phyloP scores from a whole-genome alignment of 2,113 vertebrate genomes.

The Xiphophorus couchianus region DNA sequence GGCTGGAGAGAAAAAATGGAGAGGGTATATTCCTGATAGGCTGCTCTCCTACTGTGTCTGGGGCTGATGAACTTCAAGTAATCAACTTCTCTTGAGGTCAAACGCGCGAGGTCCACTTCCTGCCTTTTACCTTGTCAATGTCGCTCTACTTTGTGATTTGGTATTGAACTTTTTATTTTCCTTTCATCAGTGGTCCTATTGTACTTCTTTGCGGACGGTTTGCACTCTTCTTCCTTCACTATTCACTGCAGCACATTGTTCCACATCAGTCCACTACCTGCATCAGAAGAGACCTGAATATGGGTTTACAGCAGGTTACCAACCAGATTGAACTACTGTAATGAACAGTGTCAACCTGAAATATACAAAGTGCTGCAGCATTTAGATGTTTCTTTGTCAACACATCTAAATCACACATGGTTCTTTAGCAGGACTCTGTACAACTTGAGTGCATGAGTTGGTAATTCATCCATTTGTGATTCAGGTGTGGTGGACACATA shows the following conservation, averaged over 20 bases:
- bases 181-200: slow-evolving; percentile 16
- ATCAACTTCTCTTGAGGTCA: slow-evolving; percentile 44
- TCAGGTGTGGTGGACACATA: background rate
- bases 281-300: slow-evolving; percentile 1
- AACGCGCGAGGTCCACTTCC: slow-evolving; percentile 13
- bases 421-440: no score
- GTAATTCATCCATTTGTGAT: background rate
- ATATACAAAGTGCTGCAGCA: no score
- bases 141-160: background rate
- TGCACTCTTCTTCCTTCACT: slow-evolving; percentile 3
- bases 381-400: no score
- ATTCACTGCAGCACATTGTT: slow-evolving; percentile 10
- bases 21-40: slow-evolving; percentile 50
- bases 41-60: slow-evolving; percentile 31
- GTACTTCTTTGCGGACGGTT: slow-evolving; percentile 8
- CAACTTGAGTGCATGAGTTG: no score
- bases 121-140: background rate
- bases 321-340: no score
- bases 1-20: slow-evolving; percentile 37
- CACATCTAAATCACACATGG: no score
- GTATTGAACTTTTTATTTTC: slow-evolving; percentile 6
- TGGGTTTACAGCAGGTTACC: no score
- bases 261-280: background rate
- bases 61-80: slow-evolving; percentile 50
- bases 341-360: no score